A percentile compares a stretch with the other conserved stretches of the same genome.
phyloP scores from a whole-genome alignment of 53 echinoderm and acorn worm species.

The Stichopus horrens region DNA sequence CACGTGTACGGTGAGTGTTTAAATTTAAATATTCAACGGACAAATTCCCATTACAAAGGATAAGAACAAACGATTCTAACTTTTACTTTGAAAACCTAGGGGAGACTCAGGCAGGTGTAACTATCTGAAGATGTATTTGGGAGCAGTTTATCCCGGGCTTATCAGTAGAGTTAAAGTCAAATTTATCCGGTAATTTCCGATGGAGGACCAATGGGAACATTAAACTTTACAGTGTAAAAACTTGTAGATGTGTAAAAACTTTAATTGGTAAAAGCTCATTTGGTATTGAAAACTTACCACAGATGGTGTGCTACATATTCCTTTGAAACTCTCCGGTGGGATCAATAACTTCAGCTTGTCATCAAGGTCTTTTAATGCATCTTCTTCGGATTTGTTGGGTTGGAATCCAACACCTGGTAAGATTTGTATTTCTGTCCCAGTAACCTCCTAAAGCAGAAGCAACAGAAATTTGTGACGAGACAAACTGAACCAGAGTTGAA shows the following conservation, averaged over 20 bases:
- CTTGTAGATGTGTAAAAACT: background rate
- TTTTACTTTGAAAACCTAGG: no score
- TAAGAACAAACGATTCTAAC: no score
- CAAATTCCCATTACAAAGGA: no score
- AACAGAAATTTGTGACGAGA: no score
- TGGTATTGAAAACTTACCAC: constrained; percentile 48
- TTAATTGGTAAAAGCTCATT: background rate
- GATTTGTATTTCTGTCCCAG: constrained; percentile 56
- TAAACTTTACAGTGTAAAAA: background rate
- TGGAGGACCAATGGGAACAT: background rate
- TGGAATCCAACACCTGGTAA: constrained; percentile 73
- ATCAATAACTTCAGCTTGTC: constrained; percentile 80
- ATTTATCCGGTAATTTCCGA: background rate
- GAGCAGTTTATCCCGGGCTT: background rate
- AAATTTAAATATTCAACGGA: no score
- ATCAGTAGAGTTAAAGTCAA: background rate
- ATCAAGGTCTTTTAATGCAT: constrained; percentile 77
- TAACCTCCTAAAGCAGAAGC: constrained; percentile 10
- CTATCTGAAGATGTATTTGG: no score
- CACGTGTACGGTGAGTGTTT: no score
- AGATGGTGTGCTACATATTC: constrained; percentile 86
- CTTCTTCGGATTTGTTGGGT: constrained; percentile 68
- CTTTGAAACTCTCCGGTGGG: constrained; percentile 77
- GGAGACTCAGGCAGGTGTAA: no score
- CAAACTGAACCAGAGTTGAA: no score